Conservation (phyloP, 2,888 invertebrate genomes). For the Nemoura dubitans region DNA sequence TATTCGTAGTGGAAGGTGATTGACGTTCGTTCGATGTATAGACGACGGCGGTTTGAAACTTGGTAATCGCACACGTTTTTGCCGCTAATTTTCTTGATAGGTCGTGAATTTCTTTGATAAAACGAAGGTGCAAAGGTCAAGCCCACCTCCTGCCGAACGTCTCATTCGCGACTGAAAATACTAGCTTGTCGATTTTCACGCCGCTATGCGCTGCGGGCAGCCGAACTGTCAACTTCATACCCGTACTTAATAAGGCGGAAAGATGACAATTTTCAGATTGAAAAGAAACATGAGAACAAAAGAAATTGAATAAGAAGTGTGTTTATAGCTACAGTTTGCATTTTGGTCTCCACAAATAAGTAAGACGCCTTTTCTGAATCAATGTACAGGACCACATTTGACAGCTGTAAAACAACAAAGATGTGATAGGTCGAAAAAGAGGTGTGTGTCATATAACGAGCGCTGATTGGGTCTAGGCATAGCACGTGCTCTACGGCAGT, state of each 20-base stretch:
- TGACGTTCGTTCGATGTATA: neutral
- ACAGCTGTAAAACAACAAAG: neutral
- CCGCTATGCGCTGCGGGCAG: neutral
- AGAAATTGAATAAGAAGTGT: too few relatives aligned
- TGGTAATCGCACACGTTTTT: neutral
- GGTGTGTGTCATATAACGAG: constrained; percentile 1
- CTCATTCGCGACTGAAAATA: neutral
- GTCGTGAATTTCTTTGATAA: neutral
- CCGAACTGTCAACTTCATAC: neutral
- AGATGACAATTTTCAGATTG: neutral
- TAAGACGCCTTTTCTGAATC: neutral
- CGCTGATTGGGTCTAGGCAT: neutral
- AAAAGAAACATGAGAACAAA: neutral
- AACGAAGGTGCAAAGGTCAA: neutral
- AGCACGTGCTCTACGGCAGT: neutral
- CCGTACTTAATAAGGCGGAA: neutral
- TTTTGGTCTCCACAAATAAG: neutral
- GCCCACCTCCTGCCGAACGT: neutral
- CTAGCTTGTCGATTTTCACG: neutral
- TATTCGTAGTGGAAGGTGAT: neutral
- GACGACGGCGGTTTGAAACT: constrained; percentile 7
- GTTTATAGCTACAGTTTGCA: too few relatives aligned
- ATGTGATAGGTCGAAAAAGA: constrained; percentile 14
- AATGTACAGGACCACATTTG: neutral
- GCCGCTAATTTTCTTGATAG: neutral